A percentile compares a stretch with the other conserved stretches of the same genome.
Conservation (phyloP, 2,797 vertebrate species). For the Notolabrus celidotus region DNA sequence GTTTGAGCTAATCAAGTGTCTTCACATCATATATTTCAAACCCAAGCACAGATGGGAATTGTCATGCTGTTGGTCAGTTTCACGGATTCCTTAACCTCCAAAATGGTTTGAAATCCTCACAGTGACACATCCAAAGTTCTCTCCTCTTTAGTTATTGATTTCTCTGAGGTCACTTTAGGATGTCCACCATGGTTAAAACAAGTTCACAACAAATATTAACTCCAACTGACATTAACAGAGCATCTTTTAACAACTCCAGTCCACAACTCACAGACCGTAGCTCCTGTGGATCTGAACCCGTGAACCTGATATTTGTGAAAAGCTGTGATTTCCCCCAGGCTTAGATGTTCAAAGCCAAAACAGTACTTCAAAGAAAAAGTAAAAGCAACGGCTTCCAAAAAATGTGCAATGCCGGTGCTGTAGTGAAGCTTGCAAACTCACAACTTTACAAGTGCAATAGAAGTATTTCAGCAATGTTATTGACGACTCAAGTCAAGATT, state of each 20-base stretch:
- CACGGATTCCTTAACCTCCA: neutral
- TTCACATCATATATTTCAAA: too few relatives aligned
- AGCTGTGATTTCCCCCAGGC: constrained; percentile 60
- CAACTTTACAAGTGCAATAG: neutral
- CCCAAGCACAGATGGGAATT: neutral
- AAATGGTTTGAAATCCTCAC: neutral
- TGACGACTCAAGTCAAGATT: neutral
- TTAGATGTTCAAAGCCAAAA: constrained; percentile 59
- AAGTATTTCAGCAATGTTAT: neutral
- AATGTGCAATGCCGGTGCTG: constrained; percentile 4
- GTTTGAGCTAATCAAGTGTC: too few relatives aligned
- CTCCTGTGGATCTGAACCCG: constrained; percentile 41
- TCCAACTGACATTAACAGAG: constrained; percentile 18
- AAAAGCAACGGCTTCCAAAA: constrained; percentile 28
- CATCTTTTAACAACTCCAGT: constrained; percentile 36
- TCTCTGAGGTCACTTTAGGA: neutral
- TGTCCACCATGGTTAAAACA: constrained; percentile 9
- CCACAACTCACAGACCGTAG: constrained; percentile 11
- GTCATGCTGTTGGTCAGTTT: neutral
- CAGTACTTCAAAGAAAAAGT: constrained; percentile 51
- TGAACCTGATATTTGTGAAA: constrained; percentile 61
- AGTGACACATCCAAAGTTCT: neutral
- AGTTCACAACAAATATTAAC: constrained; percentile 50
- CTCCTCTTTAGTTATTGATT: neutral
- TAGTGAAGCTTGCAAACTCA: constrained; percentile 2